Percentiles rank a stretch among this genome's conserved stretches.
Conservation (phyloP, 2,888 invertebrate genomes). For the Ectemnius cavifrons region DNA sequence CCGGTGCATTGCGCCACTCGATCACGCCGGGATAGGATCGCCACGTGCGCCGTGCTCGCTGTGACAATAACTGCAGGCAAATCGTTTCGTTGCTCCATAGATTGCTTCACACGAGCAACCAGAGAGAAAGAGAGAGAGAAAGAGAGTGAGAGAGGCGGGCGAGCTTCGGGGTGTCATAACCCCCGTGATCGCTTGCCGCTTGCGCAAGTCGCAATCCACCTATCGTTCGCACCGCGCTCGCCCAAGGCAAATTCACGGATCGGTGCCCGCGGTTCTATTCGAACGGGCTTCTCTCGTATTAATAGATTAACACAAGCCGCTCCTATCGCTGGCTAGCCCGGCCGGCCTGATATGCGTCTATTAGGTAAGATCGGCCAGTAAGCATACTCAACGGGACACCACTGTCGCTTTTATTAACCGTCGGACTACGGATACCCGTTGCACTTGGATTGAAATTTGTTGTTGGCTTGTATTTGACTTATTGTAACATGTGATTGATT, state of each 20-base stretch:
- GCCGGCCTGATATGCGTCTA: background rate
- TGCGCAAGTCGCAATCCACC: background rate
- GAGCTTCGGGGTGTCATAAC: background rate
- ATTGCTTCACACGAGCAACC: too few relatives aligned
- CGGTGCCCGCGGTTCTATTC: conserved; percentile 25
- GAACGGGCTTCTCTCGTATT: background rate
- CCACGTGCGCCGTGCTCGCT: conserved; percentile 42
- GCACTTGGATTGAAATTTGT: background rate
- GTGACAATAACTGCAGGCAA: conserved; percentile 38
- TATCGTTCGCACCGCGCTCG: conserved; percentile 17
- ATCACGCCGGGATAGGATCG: conserved; percentile 15
- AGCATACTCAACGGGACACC: background rate
- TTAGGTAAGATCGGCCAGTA: conserved; percentile 3
- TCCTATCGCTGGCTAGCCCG: background rate
- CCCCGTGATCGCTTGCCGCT: background rate
- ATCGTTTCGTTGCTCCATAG: background rate
- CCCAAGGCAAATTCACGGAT: conserved; percentile 35
- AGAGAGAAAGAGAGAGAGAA: background rate
- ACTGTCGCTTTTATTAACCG: background rate
- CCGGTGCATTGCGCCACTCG: background rate
- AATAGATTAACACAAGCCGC: background rate
- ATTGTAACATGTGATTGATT: too few relatives aligned
- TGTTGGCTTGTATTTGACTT: too few relatives aligned
- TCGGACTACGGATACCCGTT: background rate
- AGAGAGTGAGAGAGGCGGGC: background rate